Evolutionary conservation across 1,140 invertebrate species (phyloP), one percentile per base, ranked within the genome.

Genomic region (Metaphire vulgaris): DNA sequence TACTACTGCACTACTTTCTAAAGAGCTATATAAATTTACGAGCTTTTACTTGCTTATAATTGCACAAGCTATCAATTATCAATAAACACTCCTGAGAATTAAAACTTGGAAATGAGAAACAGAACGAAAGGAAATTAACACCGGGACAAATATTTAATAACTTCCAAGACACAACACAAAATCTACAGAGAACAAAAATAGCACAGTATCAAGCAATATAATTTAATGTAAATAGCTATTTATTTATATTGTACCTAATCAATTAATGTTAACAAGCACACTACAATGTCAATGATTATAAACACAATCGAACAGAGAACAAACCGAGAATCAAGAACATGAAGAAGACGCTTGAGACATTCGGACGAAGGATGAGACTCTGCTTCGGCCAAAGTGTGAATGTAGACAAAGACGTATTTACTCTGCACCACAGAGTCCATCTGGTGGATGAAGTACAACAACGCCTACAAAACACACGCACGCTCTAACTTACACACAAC

Each of bases 381-480:
- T 26, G 74, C 72, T 1, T 81, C n/a, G 2, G 81, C 82, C 15
- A 79, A 68, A 16, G 84, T 83, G 75, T 85, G 84, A 64, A 83
- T 81, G 76, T 85, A 85, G 21, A 85, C 82, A 85, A n/a, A 80
- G 6, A 84, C 81, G 79, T 83, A 85, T 64, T 83, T 80, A 16
- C 72, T 79, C 29, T 83, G 81, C 14, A 82, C 83, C 15, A 83
- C 78, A 0, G 81, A 78, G 30, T 80, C 81, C 81, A 83, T 81
- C 75, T 88, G 89, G 68, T 82, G 78, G 31, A 84, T 80, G 74
- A 84, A 69, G 76, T 85, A 85, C 77, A 97, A 87, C 79, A 97
- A 87, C 56, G 94, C 93, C 93, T 96, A 88, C 1, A 89, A 88
- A 71, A 77, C 41, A 56, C 41, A 56, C 41, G 6, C 41, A 56